phyloP scores from a whole-genome alignment of 2,888 invertebrate species.

The Dugesia japonica region DNA sequence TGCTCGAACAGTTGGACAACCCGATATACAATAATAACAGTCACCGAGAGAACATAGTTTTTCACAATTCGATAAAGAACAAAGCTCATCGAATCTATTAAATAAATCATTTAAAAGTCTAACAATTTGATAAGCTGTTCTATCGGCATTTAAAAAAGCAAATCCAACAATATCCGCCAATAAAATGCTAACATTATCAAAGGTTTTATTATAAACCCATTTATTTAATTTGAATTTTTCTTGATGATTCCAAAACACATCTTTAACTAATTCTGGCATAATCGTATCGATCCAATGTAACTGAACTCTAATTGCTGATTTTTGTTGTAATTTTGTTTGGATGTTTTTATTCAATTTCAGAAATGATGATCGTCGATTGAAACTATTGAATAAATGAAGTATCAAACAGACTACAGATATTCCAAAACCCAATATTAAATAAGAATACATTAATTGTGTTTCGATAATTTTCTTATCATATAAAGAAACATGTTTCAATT shows the following conservation, averaged over 20 bases:
- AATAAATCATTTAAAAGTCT: conserved; percentile 30
- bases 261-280: not conserved
- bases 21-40: conserved; percentile 71
- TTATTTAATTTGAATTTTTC: not conserved
- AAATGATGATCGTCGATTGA: conserved; percentile 21
- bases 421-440: not conserved
- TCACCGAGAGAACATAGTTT: conserved; percentile 85
- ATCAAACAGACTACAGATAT: not conserved
- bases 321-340: not conserved
- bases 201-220: conserved; percentile 27
- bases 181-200: conserved; percentile 83
- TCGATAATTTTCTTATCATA: not conserved
- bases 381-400: not conserved
- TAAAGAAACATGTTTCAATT: not conserved
- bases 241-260: not conserved
- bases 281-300: conserved; percentile 17
- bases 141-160: conserved; percentile 86
- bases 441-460: not conserved
- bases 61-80: conserved; percentile 72
- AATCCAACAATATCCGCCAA: conserved; percentile 96
- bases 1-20: conserved; percentile 73
- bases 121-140: conserved; percentile 82
- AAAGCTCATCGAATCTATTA: conserved; percentile 64
- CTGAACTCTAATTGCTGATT: not conserved
- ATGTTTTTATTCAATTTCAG: not conserved